Percentiles rank a stretch among this genome's conserved stretches.
Conservation (phyloP, 2,888 invertebrate species). For the Eurytoma adleriae region DNA sequence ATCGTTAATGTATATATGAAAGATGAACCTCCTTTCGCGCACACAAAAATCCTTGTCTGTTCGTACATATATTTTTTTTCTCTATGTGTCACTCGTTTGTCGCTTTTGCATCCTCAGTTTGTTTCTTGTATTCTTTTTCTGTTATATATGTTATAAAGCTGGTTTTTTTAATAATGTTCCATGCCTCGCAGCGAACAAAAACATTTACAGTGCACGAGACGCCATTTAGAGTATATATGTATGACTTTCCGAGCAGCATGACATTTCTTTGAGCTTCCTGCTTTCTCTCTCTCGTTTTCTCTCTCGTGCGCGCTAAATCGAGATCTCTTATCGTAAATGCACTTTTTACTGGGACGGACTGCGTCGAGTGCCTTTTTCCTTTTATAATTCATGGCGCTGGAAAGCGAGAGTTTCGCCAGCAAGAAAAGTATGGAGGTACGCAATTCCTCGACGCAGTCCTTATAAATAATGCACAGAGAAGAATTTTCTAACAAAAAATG, state of each 20-base stretch:
- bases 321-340: conserved; percentile 41
- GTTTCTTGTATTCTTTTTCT: conserved; percentile 9
- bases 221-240: conserved; percentile 32
- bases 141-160: conserved; percentile 20
- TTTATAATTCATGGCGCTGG: not conserved
- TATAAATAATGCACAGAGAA: conserved; percentile 22
- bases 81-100: conserved; percentile 31
- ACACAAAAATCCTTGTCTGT: conserved; percentile 26
- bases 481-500: conserved; percentile 34
- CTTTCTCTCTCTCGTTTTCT: conserved; percentile 23
- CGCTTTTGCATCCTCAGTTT: not conserved
- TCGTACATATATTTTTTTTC: conserved; percentile 17
- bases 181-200: conserved; percentile 26
- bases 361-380: conserved; percentile 11
- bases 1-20: conserved; percentile 48
- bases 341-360: conserved; percentile 24
- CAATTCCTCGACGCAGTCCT: conserved; percentile 10
- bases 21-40: conserved; percentile 29
- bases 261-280: conserved; percentile 62
- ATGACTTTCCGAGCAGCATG: conserved; percentile 68
- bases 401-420: not conserved
- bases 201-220: conserved; percentile 50
- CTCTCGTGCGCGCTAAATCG: conserved; percentile 19
- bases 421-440: not conserved
- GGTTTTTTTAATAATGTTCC: not conserved